Percentiles rank a stretch among this genome's conserved stretches.
Conservation (phyloP, 2,888 invertebrate genomes). For the Achlya flavicornis region DNA sequence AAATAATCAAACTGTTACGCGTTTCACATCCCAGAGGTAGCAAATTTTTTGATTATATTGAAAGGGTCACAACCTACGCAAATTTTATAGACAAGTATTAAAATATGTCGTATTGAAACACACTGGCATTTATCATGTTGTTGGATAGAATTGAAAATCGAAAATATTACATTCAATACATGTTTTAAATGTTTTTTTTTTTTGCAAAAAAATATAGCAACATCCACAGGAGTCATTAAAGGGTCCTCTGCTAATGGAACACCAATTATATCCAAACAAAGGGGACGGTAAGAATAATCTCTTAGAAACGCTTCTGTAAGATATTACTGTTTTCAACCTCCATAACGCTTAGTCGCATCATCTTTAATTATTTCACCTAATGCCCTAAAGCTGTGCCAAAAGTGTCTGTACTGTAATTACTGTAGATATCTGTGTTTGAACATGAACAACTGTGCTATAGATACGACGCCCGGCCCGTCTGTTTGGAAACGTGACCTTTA, state of each 20-base stretch:
- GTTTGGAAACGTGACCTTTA: not conserved
- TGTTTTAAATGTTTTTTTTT: too few relatives aligned
- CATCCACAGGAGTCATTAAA: too few relatives aligned
- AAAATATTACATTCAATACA: too few relatives aligned
- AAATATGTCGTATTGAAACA: too few relatives aligned
- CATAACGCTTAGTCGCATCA: not conserved
- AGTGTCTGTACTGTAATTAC: conserved; percentile 8
- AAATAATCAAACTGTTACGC: not conserved
- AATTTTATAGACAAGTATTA: too few relatives aligned
- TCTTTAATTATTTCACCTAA: conserved; percentile 8
- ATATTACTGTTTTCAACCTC: not conserved
- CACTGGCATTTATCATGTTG: not conserved
- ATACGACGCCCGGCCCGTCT: too few relatives aligned
- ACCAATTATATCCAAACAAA: conserved; percentile 4
- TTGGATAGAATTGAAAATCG: too few relatives aligned
- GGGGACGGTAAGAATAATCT: not conserved
- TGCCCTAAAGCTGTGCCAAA: conserved; percentile 4
- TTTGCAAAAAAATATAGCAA: too few relatives aligned
- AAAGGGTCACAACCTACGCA: not conserved
- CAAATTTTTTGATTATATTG: not conserved
- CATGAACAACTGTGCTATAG: not conserved
- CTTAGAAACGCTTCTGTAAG: not conserved
- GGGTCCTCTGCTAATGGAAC: not conserved
- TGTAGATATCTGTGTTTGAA: not conserved
- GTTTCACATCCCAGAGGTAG: not conserved